Evolutionary conservation across 1,140 invertebrate species (phyloP).

Genomic region (Radopholus similis): DNA sequence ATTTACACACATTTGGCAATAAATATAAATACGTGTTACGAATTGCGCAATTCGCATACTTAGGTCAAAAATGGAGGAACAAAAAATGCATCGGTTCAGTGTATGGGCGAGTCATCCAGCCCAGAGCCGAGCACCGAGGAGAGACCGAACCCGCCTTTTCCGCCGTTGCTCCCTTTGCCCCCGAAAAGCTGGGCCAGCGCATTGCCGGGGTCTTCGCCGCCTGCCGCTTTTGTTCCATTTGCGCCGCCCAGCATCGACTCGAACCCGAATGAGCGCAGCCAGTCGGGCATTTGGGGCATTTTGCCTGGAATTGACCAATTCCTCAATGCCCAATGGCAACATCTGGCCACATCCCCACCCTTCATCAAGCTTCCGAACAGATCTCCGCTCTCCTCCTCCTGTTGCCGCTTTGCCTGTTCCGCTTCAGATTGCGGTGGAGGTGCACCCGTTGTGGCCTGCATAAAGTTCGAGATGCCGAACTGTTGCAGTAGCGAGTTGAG

Average conservation of each 20-base stretch:
- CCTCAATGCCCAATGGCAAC: background rate
- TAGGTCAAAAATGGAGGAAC: too few species aligned
- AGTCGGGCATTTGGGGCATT: slow-evolving; percentile 19
- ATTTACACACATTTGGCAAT: too few species aligned
- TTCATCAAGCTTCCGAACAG: slow-evolving; percentile 9
- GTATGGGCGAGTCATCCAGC: slow-evolving; percentile 1
- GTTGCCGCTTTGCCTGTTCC: background rate
- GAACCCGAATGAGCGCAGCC: background rate
- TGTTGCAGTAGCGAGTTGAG: slow-evolving; percentile 11
- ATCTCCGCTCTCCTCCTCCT: background rate
- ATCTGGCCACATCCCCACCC: background rate
- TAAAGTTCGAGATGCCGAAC: slow-evolving; percentile 1
- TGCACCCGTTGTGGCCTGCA: background rate
- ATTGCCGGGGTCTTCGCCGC: slow-evolving; percentile 9
- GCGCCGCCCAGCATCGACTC: background rate
- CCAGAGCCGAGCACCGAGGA: slow-evolving; percentile 11
- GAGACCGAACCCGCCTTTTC: background rate
- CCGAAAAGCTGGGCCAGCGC: slow-evolving; percentile 13
- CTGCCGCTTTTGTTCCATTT: background rate
- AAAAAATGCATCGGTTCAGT: background rate
- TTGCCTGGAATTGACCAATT: background rate
- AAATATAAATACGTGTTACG: too few species aligned
- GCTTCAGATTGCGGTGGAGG: background rate
- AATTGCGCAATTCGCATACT: too few species aligned
- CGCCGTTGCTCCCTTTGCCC: background rate